These are phyloP conservation scores for Rhabditophanes sp. DNA, from an alignment of 2,888 invertebrate species.

Conservation along the genomic window DNA sequence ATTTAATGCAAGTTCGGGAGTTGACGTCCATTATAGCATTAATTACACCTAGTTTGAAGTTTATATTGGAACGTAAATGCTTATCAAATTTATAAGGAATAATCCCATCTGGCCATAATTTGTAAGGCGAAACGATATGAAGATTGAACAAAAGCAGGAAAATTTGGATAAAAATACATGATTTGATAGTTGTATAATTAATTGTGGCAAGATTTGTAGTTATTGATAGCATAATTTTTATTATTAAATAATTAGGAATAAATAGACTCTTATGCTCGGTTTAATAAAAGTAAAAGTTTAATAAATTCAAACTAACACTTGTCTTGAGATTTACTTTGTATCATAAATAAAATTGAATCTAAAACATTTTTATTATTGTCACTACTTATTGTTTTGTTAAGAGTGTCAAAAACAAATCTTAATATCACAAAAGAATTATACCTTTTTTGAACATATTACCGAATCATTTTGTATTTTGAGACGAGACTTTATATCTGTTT, in stretches of 20 bases:
- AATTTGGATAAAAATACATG: not conserved
- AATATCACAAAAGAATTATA: no score
- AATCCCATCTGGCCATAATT: no score
- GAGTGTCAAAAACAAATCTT: no score
- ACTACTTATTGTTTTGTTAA: not conserved
- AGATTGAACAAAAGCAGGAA: not conserved
- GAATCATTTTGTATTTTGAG: no score
- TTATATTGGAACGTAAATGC: no score
- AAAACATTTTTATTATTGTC: not conserved
- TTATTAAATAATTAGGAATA: not conserved
- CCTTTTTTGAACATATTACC: no score
- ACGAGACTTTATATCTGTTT: no score
- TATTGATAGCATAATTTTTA: slow-evolving; percentile 1
- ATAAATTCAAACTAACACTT: not conserved
- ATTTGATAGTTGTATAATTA: not conserved
- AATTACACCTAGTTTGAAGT: no score
- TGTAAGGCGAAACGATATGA: no score
- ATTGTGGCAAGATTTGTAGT: not conserved
- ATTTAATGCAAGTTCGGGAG: no score
- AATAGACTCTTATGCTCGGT: not conserved
- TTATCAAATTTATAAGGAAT: no score
- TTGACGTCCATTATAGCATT: no score
- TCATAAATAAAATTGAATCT: not conserved
- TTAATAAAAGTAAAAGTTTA: not conserved
- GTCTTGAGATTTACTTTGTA: slow-evolving; percentile 1